Evolutionary conservation across 2,113 vertebrate genomes (phyloP).

Genomic region (Vulpes vulpes): DNA sequence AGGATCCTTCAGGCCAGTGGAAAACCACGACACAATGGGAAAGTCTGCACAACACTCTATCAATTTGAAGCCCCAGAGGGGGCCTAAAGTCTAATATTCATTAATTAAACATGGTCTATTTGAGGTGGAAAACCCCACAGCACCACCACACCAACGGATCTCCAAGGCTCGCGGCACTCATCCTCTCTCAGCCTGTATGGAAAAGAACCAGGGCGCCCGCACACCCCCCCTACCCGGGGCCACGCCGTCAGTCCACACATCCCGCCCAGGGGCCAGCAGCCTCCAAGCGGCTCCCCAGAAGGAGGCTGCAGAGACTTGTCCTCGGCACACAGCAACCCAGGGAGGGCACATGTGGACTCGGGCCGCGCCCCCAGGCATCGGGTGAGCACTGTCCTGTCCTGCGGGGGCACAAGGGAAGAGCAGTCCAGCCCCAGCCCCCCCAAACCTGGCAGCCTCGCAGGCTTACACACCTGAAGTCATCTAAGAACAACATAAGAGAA

Average conservation of each 20-base stretch:
- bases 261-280: background rate
- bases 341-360: rapidly evolving
- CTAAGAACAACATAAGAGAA: background rate
- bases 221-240: too few relatives aligned
- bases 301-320: background rate
- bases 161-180: background rate
- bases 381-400: rapidly evolving
- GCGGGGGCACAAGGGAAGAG: rapidly evolving
- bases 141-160: rapidly evolving
- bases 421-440: background rate
- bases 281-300: background rate
- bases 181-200: rapidly evolving
- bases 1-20: background rate
- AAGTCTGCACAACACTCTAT: background rate
- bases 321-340: background rate
- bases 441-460: background rate
- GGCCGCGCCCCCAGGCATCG: background rate
- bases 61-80: rapidly evolving
- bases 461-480: background rate
- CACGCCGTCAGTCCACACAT: rapidly evolving
- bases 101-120: rapidly evolving
- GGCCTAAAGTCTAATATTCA: rapidly evolving
- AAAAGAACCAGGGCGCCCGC: rapidly evolving
- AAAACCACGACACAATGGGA: background rate
- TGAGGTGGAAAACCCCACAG: background rate